Evolutionary conservation across 30 jellyfish, hydroid and myxozoan genomes (phyloP).

Genomic region (Mastigias papua): DNA sequence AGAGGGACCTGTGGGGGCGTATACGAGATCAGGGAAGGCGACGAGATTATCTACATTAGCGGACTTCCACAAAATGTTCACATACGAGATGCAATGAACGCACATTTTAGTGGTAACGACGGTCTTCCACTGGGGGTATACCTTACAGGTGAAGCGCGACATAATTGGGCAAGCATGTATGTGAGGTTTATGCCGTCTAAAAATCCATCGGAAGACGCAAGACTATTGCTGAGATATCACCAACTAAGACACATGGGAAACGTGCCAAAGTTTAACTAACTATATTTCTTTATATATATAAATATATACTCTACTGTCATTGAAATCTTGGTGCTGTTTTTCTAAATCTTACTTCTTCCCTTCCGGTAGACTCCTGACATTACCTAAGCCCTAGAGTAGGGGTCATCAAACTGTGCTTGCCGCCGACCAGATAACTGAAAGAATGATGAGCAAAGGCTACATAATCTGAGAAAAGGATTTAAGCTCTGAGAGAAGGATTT

Average conservation of each 20-base stretch:
- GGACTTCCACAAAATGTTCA: constrained; percentile 96
- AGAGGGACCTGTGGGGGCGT: constrained; percentile 96
- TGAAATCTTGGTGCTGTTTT: too few species aligned
- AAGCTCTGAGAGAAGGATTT: too few species aligned
- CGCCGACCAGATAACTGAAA: too few species aligned
- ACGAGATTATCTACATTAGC: constrained; percentile 87
- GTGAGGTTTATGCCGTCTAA: constrained; percentile 92
- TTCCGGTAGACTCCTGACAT: too few species aligned
- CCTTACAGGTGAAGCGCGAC: constrained; percentile 62
- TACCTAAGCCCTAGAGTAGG: too few species aligned
- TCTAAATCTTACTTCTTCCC: too few species aligned
- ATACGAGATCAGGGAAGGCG: constrained; percentile 84
- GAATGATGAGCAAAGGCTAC: too few species aligned
- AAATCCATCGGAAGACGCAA: constrained; percentile 90
- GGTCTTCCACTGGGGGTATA: constrained; percentile 87
- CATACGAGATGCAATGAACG: constrained; percentile 95
- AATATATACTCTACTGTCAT: too few species aligned
- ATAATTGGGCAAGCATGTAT: constrained; percentile 65
- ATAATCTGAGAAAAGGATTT: too few species aligned
- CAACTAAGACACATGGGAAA: constrained; percentile 87
- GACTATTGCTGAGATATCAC: constrained; percentile 81
- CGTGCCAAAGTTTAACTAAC: constrained; percentile 83
- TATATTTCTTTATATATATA: neutral
- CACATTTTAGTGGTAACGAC: constrained; percentile 98
- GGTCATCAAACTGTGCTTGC: too few species aligned